A percentile compares a stretch with the other conserved stretches of the same genome.
phyloP scores from a whole-genome alignment of 2,797 vertebrate species.

The Megaceryle alcyon region DNA sequence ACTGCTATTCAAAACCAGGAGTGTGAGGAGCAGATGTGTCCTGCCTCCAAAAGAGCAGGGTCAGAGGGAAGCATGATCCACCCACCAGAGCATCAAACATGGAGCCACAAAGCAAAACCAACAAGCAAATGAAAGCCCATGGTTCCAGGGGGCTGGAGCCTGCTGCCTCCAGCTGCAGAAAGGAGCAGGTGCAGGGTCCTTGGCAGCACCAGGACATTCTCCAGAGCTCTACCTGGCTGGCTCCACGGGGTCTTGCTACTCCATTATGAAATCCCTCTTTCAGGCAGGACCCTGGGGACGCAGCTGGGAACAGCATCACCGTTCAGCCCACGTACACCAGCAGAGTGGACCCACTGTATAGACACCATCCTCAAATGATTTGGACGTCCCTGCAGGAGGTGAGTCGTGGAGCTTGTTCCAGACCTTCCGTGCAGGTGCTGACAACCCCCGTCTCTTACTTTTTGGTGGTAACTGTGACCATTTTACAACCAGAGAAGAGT shows the following conservation, averaged over 20 bases:
- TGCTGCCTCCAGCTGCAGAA: not conserved
- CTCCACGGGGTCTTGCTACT: not conserved
- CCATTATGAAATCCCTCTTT: not conserved
- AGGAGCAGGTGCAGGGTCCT: not conserved
- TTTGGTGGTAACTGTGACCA: not conserved
- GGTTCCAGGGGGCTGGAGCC: not conserved
- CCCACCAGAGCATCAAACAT: fast-evolving
- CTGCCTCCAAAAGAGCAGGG: not conserved
- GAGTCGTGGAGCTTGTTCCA: not conserved
- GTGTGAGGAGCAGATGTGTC: not conserved
- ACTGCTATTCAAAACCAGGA: not conserved
- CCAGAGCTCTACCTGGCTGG: not conserved
- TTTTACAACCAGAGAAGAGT: not conserved
- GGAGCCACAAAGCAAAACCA: not conserved
- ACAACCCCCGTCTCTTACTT: not conserved
- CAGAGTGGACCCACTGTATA: not conserved
- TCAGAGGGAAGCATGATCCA: not conserved
- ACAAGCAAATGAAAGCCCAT: not conserved
- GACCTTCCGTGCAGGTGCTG: not conserved
- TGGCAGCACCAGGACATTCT: not conserved
- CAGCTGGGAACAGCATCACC: not conserved
- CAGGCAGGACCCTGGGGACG: not conserved
- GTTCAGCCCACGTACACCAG: not conserved
- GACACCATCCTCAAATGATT: not conserved
- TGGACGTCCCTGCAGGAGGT: not conserved